phyloP scores from a whole-genome alignment of 2,797 vertebrate genomes.

The Clarias pachynema region DNA sequence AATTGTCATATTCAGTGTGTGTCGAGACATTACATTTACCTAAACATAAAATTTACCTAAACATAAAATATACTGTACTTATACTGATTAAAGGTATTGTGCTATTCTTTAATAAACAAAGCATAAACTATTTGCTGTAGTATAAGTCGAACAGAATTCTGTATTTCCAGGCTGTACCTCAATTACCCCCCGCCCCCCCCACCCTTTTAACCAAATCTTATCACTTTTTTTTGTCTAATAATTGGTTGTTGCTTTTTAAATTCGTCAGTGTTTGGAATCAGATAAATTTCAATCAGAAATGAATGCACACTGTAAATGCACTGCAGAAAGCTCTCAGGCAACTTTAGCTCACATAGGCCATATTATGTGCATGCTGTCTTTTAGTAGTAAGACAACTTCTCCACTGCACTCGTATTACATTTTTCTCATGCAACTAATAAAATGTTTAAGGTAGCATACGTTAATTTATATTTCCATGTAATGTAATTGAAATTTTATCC shows the following conservation, averaged over 20 bases:
- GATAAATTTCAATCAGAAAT: not conserved
- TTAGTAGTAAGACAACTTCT: not conserved
- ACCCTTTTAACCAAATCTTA: too few species aligned
- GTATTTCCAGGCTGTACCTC: not conserved
- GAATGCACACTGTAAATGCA: not conserved
- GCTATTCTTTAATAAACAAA: not conserved
- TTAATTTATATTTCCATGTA: not conserved
- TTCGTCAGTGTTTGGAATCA: not conserved
- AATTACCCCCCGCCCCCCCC: too few species aligned
- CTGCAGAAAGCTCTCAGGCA: not conserved
- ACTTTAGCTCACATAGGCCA: not conserved
- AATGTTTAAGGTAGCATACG: not conserved
- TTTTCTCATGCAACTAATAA: not conserved
- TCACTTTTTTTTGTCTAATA: not conserved
- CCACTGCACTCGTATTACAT: not conserved
- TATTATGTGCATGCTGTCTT: not conserved
- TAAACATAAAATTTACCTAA: not conserved
- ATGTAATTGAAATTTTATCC: not conserved
- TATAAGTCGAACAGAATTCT: not conserved
- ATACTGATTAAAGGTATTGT: not conserved
- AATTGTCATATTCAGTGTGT: too few species aligned
- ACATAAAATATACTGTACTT: not conserved
- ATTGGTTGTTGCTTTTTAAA: not conserved
- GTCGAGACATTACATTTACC: not conserved
- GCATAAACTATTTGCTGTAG: not conserved